These are phyloP conservation scores for Etheostoma perlongum DNA, from an alignment of 2,797 vertebrate genomes.

Conservation along the genomic window DNA sequence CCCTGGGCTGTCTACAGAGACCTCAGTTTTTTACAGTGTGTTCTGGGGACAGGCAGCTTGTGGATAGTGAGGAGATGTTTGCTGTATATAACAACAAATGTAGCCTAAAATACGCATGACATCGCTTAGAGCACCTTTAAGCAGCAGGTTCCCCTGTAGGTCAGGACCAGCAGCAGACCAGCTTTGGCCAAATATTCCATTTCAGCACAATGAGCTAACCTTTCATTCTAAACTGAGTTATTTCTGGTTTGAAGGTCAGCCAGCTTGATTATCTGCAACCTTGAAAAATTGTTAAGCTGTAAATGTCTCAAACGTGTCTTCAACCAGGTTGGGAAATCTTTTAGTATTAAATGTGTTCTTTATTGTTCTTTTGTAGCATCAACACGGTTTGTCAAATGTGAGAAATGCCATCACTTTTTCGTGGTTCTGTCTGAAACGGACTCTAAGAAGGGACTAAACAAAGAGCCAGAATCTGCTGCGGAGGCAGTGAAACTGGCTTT, in stretches of 20 bases:
- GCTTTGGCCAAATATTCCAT: neutral
- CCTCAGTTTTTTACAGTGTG: no score
- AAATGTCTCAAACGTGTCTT: neutral
- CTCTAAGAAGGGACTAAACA: conserved; percentile 96
- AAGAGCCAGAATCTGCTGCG: conserved; percentile 95
- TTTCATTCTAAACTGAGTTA: neutral
- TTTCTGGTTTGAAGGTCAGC: neutral
- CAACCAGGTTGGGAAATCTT: neutral
- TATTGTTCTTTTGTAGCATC: conserved; percentile 86
- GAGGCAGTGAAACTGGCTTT: conserved; percentile 97
- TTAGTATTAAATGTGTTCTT: neutral
- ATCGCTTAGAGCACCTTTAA: no score
- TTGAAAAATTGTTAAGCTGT: neutral
- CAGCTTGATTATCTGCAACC: neutral
- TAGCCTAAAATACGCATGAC: no score
- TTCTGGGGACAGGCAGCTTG: no score
- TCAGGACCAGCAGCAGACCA: neutral
- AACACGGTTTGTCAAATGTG: conserved; percentile 98
- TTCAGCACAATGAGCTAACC: neutral
- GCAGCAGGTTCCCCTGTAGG: neutral
- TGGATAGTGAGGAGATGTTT: no score
- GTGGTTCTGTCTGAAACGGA: conserved; percentile 97
- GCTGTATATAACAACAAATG: no score
- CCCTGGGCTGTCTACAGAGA: no score
- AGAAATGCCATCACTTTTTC: conserved; percentile 99